Evolutionary conservation across 2,888 invertebrate species (phyloP), one percentile per base, ranked within the genome.

Genomic region (Xanthorhoe designata): DNA sequence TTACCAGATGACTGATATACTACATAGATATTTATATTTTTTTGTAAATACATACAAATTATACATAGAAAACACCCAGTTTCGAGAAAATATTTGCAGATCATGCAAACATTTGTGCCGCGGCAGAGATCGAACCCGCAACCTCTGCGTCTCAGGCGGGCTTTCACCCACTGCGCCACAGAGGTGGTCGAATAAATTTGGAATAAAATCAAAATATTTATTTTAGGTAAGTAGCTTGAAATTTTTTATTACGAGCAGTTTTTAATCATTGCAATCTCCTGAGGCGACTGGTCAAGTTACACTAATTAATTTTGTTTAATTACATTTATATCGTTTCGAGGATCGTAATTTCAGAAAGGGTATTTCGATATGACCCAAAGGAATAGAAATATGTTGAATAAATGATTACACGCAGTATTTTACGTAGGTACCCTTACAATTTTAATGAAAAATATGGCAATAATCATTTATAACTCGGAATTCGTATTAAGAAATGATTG

Each of bases 301-400:
- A 61, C 58, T 67, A 71, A 75, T 75, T 74, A 71, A 70, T 72
- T 72, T 70, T 68, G 69, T 70, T 72, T 73, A 72, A 71, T 72
- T 68, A 73, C 71, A 15, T 69, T 71, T 65, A 61, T 62, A 66
- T 62, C 61, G 62, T 32, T 62, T 42, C 58, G 42, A 52, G 58
- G 61, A 42, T 64, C 52, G 54, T 61, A 49, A 49, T 66, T 63
- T 66, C 38, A 42, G 54, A 66, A 66, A 61, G 53, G 66, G 57
- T 66, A 24, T 54, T 59, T 9, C 61, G 55, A 47, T 50, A 49
- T 9, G 42, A 42, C 42, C 18, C 42, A 53, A 29, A 42, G 24
- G 29, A 45, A 56, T 17, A 51, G 50, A 42, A 56, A 62, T 50
- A 58, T 24, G 19, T 24, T 56, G 2, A 42, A 42, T 42, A 42